Conservation (phyloP, 2,888 invertebrate genomes). For the Eueremaeus valkanovi region DNA sequence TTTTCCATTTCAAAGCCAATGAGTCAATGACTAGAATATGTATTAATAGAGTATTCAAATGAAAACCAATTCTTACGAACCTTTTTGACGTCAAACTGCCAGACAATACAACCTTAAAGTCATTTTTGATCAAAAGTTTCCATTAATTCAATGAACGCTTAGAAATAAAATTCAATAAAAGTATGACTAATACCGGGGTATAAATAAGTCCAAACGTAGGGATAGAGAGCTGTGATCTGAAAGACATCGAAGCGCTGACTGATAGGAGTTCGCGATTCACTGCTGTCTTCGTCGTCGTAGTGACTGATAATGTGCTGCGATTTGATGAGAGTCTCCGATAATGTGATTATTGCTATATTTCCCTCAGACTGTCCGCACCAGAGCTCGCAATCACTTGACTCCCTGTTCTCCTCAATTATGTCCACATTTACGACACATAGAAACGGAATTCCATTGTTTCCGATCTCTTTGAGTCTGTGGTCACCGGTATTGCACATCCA, state of each 20-base stretch:
- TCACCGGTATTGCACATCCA: conserved; percentile 61
- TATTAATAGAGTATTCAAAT: too few relatives aligned
- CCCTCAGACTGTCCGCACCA: conserved; percentile 86
- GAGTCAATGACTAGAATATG: too few relatives aligned
- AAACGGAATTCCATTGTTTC: conserved; percentile 54
- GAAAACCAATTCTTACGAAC: too few relatives aligned
- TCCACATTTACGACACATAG: conserved; percentile 64
- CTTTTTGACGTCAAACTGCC: conserved; percentile 74
- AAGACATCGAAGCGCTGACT: conserved; percentile 65
- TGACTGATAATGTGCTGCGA: conserved; percentile 68
- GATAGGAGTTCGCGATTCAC: conserved; percentile 51
- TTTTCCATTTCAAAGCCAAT: too few relatives aligned
- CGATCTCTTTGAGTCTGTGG: conserved; percentile 46
- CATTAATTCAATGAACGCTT: conserved; percentile 55
- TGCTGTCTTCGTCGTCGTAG: conserved; percentile 54
- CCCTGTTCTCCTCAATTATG: conserved; percentile 53
- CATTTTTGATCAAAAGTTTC: neutral
- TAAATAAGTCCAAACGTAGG: conserved; percentile 66
- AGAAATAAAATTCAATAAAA: neutral
- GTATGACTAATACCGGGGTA: conserved; percentile 60
- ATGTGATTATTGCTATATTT: conserved; percentile 70
- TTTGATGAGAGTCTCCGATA: conserved; percentile 57
- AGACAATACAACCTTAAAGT: conserved; percentile 75
- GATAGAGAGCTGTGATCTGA: conserved; percentile 62
- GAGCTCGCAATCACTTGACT: conserved; percentile 61